Conservation (phyloP, 2,797 vertebrate genomes). For the Scyliorhinus canicula region DNA sequence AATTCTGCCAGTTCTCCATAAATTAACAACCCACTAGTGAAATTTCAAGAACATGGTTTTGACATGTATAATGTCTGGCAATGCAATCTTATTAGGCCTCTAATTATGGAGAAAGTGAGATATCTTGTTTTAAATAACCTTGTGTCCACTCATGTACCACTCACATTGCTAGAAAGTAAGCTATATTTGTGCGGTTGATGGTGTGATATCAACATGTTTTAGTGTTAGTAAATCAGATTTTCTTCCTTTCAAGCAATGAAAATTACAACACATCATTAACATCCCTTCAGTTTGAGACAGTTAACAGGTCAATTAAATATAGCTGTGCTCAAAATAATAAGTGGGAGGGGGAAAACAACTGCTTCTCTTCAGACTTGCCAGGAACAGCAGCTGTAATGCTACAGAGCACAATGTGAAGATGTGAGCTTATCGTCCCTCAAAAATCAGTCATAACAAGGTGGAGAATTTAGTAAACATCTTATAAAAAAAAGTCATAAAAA, state of each 20-base stretch:
- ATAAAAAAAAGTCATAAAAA: not conserved
- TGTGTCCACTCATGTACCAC: not conserved
- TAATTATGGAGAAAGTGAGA: not conserved
- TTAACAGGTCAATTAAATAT: not conserved
- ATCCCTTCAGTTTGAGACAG: not conserved
- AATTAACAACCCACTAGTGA: not conserved
- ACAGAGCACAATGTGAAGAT: not conserved
- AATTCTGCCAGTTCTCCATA: not conserved
- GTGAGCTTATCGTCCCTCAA: not conserved
- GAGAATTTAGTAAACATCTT: not conserved
- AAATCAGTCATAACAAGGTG: not conserved
- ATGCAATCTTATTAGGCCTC: not conserved
- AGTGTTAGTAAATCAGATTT: not conserved
- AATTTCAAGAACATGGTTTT: not conserved
- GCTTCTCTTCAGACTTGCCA: not conserved
- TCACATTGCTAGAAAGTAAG: not conserved
- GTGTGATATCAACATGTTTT: not conserved
- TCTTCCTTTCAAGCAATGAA: not conserved
- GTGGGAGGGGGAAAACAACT: not conserved
- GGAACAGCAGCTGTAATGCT: not conserved
- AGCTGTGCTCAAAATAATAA: not conserved
- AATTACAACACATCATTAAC: not conserved
- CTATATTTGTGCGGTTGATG: not conserved
- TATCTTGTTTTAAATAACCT: not conserved
- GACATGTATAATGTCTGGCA: not conserved